Conservation (phyloP, 1,140 invertebrate genomes). For the Drosophila melanica region DNA sequence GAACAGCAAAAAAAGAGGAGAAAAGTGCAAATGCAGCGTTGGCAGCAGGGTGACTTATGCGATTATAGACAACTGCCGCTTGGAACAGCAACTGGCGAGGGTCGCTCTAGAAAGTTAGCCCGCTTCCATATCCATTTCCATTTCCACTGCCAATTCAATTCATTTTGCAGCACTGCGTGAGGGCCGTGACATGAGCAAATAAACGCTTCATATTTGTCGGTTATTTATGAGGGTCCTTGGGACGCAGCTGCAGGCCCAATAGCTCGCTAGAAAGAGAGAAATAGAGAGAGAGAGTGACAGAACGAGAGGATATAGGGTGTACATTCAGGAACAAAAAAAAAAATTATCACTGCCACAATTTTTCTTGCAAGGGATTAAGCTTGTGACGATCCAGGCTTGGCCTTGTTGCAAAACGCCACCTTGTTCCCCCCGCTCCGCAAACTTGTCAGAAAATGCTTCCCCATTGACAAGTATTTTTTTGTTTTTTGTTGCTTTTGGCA, state of each 20-base stretch:
- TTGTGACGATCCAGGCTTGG: slow-evolving; percentile 57
- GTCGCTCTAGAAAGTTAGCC: slow-evolving; percentile 27
- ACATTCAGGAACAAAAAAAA: slow-evolving; percentile 57
- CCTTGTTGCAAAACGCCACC: slow-evolving; percentile 11
- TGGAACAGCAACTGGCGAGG: slow-evolving; percentile 17
- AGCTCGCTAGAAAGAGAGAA: slow-evolving; percentile 5
- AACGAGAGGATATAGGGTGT: slow-evolving; percentile 10
- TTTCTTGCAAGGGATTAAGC: slow-evolving; percentile 73
- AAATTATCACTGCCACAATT: slow-evolving; percentile 79
- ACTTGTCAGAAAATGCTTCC: slow-evolving; percentile 5
- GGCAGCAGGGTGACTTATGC: slow-evolving; percentile 83
- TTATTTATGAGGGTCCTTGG: slow-evolving; percentile 83
- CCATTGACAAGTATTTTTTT: slow-evolving; percentile 63
- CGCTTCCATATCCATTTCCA: slow-evolving; percentile 23
- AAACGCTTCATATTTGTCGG: slow-evolving; percentile 83
- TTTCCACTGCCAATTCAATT: slow-evolving; percentile 57
- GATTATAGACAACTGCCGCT: slow-evolving; percentile 81
- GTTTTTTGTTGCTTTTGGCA: slow-evolving; percentile 10
- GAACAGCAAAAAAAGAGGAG: slow-evolving; percentile 40
- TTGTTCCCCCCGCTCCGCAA: neutral
- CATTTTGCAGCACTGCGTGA: slow-evolving; percentile 60
- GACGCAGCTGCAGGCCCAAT: slow-evolving; percentile 69
- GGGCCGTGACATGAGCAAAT: slow-evolving; percentile 81
- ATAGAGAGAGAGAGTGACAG: neutral
- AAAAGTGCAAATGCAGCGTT: slow-evolving; percentile 80